Base-by-base conservation (phyloP, 2,113 vertebrate genomes). In the Empidonax traillii region DNA sequence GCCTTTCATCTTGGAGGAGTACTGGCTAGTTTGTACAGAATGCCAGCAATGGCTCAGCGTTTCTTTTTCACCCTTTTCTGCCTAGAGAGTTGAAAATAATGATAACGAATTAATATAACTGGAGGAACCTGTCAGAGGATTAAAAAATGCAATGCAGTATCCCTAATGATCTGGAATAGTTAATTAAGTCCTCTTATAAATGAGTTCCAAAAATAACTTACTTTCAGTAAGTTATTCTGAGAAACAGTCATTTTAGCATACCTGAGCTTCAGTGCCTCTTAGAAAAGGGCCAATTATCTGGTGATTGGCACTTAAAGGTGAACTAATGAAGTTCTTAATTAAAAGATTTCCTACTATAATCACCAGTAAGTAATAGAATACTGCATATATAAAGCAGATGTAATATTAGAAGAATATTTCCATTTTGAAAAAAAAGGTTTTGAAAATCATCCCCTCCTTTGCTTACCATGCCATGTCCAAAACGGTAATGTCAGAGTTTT, bases 261-360 rank as follows among this genome's bases (percentile, higher is more conserved):
- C 74, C 92, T 97, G 93, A 95, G 71, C 81, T 96, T 59, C 47
- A 65, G 90, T 93, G 81, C 71, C 84, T 93, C 74, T 90, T 87
- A 90, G 81, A 24, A 92, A 96, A 96, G 93, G 87, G 58, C 86
- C 94, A 96, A 96, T 95, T 79, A 93, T 83, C 79, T 80, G 61
- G 81, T 87, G 93, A 97, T 94, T 93, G 81, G 71, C 77, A 90
- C 65, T 96, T 95, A 97, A 97, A 93, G 96, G 93, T 96, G 88
- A 97, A 95, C 68, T 87, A 89, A 91, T 74, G 94, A 96, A 82
- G 72, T 85, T 97, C 95, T 97, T 95, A 97, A 97, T 96, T 97
- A 97, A 96, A 97, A 96, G 88, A 93, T 95, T 96, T 94, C 96
- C 88, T 92, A 92, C 93, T 91, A 96, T 58, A 90, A 90, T 95